Evolutionary conservation across 92 coral and sea anemone genomes (phyloP).

Genomic region (Pocillopora grandis): DNA sequence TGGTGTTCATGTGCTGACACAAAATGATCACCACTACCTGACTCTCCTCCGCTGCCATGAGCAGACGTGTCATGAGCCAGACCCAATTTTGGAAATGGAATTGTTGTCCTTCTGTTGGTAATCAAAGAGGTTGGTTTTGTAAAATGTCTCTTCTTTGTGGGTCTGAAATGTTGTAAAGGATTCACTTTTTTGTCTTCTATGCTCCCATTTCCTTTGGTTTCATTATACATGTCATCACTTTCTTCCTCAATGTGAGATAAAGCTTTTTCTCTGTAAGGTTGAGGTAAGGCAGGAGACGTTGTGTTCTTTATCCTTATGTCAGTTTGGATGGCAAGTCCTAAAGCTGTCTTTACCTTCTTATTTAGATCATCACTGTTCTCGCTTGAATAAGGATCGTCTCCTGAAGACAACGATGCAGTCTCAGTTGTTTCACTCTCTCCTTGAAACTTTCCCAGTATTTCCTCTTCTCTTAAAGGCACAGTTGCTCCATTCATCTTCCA

Average conservation of each 20-base stretch:
- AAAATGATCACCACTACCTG: conserved; percentile 25
- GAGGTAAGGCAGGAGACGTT: background rate
- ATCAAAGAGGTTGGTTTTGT: background rate
- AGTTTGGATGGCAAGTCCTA: background rate
- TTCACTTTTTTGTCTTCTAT: background rate
- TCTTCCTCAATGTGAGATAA: conserved; percentile 12
- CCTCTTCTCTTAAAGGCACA: background rate
- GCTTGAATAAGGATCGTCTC: background rate
- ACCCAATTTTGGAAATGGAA: background rate
- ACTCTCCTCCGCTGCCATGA: conserved; percentile 8
- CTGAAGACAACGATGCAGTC: background rate
- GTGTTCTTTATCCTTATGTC: background rate
- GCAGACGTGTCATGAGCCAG: background rate
- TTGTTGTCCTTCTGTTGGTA: conserved; percentile 18
- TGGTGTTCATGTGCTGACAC: background rate
- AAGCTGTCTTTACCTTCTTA: background rate
- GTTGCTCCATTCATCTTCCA: background rate
- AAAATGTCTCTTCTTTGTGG: conserved; percentile 1
- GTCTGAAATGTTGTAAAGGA: background rate
- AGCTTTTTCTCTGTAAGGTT: background rate
- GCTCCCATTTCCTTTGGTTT: background rate
- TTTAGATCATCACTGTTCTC: background rate
- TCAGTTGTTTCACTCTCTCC: background rate
- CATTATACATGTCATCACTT: conserved; percentile 7
- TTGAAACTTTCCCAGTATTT: background rate